Percentiles rank a stretch among this genome's conserved stretches.
phyloP scores from a whole-genome alignment of 2,797 vertebrate genomes.

The Xenentodon cancila region DNA sequence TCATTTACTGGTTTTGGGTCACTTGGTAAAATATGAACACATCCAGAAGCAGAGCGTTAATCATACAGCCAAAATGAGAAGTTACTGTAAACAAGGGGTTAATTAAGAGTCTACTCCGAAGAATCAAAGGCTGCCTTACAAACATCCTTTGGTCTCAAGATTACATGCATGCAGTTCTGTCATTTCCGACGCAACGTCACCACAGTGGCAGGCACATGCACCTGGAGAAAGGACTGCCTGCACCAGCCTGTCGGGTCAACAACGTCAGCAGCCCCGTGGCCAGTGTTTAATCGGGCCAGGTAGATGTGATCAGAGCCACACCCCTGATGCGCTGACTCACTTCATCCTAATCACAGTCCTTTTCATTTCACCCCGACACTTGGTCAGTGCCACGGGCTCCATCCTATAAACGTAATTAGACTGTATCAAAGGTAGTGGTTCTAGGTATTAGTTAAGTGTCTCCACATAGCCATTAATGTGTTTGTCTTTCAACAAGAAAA shows the following conservation, averaged over 20 bases:
- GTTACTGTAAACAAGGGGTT: no score
- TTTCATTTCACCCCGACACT: constrained; percentile 30
- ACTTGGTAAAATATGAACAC: no score
- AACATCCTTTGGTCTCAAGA: constrained; percentile 46
- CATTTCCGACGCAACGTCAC: constrained; percentile 36
- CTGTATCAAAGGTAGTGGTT: constrained; percentile 31
- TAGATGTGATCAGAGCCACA: constrained; percentile 61
- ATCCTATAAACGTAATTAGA: constrained; percentile 35
- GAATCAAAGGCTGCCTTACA: constrained; percentile 46
- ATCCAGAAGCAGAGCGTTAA: no score
- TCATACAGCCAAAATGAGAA: no score
- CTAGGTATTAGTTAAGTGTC: constrained; percentile 16
- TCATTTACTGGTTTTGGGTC: no score
- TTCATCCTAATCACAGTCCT: constrained; percentile 53
- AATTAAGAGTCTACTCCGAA: constrained; percentile 28
- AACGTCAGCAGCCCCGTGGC: constrained; percentile 73
- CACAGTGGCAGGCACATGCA: constrained; percentile 30
- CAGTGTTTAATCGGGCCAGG: constrained; percentile 75
- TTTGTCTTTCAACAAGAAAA: constrained; percentile 16
- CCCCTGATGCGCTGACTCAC: constrained; percentile 47
- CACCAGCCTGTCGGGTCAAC: constrained; percentile 73
- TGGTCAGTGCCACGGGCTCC: constrained; percentile 23
- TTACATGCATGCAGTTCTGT: constrained; percentile 33
- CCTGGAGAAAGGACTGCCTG: constrained; percentile 70
- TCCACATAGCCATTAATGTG: not conserved